These are phyloP conservation scores for Scytalopus superciliaris DNA, from an alignment of 2,113 vertebrate species.

Conservation along the genomic window DNA sequence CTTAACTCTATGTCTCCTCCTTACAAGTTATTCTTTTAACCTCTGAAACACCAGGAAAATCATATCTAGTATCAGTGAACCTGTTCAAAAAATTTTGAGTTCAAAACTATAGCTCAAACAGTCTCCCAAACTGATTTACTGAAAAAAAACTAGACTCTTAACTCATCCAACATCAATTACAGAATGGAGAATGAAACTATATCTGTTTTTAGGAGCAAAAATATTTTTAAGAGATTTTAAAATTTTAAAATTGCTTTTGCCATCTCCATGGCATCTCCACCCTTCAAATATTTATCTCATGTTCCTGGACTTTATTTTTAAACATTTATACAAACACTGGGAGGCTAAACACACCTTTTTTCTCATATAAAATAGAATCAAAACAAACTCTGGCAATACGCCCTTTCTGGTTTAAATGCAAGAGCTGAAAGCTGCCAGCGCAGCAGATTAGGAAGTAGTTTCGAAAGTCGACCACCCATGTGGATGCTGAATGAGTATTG, in stretches of 20 bases:
- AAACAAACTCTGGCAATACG: background rate
- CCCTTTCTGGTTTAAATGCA: background rate
- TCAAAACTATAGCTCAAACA: background rate
- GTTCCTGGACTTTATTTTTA: background rate
- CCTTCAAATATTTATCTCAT: background rate
- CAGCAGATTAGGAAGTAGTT: background rate
- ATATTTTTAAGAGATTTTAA: background rate
- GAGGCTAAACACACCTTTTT: background rate
- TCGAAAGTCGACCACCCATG: background rate
- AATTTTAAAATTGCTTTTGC: background rate
- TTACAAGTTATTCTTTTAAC: background rate
- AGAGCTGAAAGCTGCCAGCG: background rate
- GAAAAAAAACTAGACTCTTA: background rate
- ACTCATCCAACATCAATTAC: background rate
- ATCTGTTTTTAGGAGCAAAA: background rate
- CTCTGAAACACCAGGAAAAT: background rate
- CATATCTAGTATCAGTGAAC: accelerated
- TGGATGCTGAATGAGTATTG: background rate
- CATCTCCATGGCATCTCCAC: background rate
- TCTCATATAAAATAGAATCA: background rate
- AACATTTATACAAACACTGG: background rate
- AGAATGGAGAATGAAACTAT: background rate
- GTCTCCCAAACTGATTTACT: background rate
- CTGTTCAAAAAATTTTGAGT: background rate
- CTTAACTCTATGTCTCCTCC: background rate